These are phyloP conservation scores for Dendrolimus pini DNA, from an alignment of 2,888 invertebrate genomes.

Conservation along the genomic window DNA sequence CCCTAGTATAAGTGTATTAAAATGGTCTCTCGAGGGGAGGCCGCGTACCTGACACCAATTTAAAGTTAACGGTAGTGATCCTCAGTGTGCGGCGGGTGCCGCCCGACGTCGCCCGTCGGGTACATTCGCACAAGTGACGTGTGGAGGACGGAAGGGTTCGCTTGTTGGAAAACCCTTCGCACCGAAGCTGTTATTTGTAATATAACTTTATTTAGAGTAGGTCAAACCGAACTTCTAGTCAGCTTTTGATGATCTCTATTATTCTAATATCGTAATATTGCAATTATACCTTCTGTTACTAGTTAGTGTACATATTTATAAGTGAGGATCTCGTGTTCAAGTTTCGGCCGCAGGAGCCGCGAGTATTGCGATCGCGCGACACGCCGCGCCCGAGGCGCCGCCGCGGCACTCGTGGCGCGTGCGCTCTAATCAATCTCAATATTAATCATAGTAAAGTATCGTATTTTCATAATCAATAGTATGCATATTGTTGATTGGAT, in stretches of 20 bases:
- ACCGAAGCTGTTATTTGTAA: constrained; percentile 29
- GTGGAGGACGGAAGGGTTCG: constrained; percentile 11
- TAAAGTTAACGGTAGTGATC: constrained; percentile 37
- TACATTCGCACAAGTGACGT: constrained; percentile 39
- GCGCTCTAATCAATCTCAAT: constrained; percentile 47
- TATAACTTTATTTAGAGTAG: constrained; percentile 59
- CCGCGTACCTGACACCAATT: constrained; percentile 68
- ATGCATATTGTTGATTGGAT: constrained; percentile 71
- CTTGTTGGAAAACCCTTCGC: constrained; percentile 10
- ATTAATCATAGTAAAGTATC: constrained; percentile 49
- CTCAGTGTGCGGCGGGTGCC: constrained; percentile 12
- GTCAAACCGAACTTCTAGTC: constrained; percentile 69
- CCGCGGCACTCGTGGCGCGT: constrained; percentile 14
- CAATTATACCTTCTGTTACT: constrained; percentile 56
- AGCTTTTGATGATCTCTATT: constrained; percentile 72
- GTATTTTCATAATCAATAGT: constrained; percentile 73
- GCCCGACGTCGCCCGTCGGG: constrained; percentile 8
- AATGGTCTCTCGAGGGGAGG: constrained; percentile 51
- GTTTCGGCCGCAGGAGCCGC: constrained; percentile 21
- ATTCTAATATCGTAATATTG: constrained; percentile 55
- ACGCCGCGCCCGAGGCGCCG: constrained; percentile 14
- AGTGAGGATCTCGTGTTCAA: constrained; percentile 56
- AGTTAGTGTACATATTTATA: constrained; percentile 52
- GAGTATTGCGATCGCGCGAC: constrained; percentile 21
- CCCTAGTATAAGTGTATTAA: constrained; percentile 45